Conservation (phyloP, 2,113 vertebrate species). For the Muntiacus muntjak region DNA sequence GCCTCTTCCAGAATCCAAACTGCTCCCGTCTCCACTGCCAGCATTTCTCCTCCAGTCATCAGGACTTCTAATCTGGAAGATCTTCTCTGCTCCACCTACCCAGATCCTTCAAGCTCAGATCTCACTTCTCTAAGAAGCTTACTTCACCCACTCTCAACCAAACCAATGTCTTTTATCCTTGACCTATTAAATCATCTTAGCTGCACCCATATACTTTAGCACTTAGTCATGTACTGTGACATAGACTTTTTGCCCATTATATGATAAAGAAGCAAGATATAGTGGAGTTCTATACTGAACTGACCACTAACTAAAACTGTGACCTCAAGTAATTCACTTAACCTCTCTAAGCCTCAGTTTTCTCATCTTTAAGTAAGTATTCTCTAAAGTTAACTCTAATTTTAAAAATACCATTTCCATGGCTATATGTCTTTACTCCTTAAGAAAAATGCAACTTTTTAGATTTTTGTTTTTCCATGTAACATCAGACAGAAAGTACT, state of each 20-base stretch:
- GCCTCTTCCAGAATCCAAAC: neutral
- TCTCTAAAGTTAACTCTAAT: neutral
- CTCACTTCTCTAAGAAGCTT: neutral
- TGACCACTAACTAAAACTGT: neutral
- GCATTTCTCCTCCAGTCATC: neutral
- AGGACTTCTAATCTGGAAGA: neutral
- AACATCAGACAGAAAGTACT: neutral
- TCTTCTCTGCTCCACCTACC: neutral
- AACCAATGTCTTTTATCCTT: neutral
- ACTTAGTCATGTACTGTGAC: neutral
- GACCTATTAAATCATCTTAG: neutral
- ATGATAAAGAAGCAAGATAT: neutral
- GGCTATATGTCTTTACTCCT: neutral
- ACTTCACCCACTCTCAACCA: neutral
- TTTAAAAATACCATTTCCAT: neutral
- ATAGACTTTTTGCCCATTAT: neutral
- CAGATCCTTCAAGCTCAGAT: neutral
- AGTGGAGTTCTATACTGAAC: neutral
- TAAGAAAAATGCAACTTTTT: neutral
- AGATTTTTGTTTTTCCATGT: neutral
- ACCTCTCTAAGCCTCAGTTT: neutral
- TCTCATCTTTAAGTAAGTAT: neutral
- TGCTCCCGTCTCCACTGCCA: neutral
- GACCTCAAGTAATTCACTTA: neutral
- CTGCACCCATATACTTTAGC: neutral